phyloP scores from a whole-genome alignment of 1,140 invertebrate genomes.

The Drosophila melanica region DNA sequence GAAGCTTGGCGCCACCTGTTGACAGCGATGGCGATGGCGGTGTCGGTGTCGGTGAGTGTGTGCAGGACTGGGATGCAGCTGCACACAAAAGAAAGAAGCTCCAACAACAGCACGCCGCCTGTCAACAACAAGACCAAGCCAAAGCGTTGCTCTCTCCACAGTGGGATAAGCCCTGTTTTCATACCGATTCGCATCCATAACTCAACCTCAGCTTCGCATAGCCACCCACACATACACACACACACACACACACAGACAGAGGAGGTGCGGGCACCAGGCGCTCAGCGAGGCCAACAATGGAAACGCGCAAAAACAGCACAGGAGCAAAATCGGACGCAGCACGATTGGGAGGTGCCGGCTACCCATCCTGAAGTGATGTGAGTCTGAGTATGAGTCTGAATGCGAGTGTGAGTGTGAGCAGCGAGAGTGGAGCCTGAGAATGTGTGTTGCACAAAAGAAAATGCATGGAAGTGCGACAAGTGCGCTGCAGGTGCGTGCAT shows the following conservation, averaged over 20 bases:
- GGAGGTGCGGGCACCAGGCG: conserved; percentile 40
- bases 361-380: not conserved
- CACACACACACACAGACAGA: conserved; percentile 19
- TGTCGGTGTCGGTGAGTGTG: not conserved
- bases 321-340: not conserved
- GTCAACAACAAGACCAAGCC: conserved; percentile 60
- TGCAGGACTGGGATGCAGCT: conserved; percentile 1
- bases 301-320: not conserved
- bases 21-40: not conserved
- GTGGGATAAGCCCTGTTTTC: not conserved
- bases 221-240: conserved; percentile 2
- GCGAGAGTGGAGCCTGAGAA: not conserved
- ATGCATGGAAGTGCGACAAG: conserved; percentile 1
- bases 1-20: conserved; percentile 71
- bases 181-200: not conserved
- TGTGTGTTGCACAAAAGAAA: conserved; percentile 8
- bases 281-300: conserved; percentile 34
- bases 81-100: conserved; percentile 66
- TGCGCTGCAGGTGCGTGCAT: not conserved
- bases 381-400: too few species aligned
- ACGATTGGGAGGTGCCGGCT: too few species aligned
- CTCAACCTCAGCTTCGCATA: not conserved
- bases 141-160: conserved; percentile 18
- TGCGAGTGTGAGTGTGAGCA: too few species aligned
- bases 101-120: conserved; percentile 11